Percentiles rank a stretch among this genome's conserved stretches.
These are phyloP conservation scores for Gracilinanus agilis DNA, from an alignment of 2,113 vertebrate genomes.

Conservation along the genomic window DNA sequence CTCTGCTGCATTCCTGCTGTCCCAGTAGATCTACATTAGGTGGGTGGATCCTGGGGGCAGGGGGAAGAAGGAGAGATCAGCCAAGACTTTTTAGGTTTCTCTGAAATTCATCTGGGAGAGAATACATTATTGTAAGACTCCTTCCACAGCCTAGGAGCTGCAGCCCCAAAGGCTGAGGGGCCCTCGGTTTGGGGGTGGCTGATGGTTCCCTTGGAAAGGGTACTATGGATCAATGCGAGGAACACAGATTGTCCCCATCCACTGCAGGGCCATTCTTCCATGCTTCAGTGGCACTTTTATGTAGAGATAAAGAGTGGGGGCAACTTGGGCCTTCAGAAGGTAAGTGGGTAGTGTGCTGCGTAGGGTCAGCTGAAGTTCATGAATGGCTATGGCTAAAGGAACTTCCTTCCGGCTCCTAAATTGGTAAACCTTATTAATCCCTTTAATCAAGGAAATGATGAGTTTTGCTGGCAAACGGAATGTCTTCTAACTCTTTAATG, in stretches of 20 bases:
- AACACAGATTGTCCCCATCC: not conserved
- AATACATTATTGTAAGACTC: conserved; percentile 34
- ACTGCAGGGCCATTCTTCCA: not conserved
- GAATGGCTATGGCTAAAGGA: not conserved
- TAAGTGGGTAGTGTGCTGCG: not conserved
- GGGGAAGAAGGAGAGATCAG: not conserved
- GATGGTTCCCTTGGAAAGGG: not conserved
- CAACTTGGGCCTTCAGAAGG: not conserved
- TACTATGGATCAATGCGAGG: not conserved
- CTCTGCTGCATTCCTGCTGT: conserved; percentile 54
- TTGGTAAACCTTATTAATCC: not conserved
- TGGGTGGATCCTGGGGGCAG: conserved; percentile 1
- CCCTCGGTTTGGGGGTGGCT: not conserved
- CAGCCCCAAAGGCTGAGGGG: not conserved
- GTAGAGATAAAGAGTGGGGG: not conserved
- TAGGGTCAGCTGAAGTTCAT: not conserved
- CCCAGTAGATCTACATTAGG: conserved; percentile 55
- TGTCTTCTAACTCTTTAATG: conserved; percentile 30
- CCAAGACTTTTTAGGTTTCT: conserved; percentile 43
- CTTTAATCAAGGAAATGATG: conserved; percentile 50
- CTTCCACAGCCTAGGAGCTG: not conserved
- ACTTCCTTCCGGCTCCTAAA: not conserved
- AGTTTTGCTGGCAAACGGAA: not conserved
- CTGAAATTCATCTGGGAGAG: conserved; percentile 64
- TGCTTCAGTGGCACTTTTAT: conserved; percentile 14